These are phyloP conservation scores for Fregata magnificens DNA, from an alignment of 2,113 vertebrate genomes.

Conservation along the genomic window DNA sequence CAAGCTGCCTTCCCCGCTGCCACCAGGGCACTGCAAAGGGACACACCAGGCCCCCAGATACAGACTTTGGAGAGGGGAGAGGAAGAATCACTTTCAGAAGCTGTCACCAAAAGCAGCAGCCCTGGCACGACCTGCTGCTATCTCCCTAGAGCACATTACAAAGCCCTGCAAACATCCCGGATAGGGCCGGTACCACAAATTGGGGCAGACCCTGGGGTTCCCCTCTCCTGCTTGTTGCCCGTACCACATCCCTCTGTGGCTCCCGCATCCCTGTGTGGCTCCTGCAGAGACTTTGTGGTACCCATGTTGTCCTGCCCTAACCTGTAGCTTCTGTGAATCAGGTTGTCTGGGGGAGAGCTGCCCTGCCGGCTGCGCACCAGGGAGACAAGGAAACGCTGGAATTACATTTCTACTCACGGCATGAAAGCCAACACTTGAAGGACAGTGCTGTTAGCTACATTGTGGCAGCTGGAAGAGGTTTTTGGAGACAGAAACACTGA, in stretches of 20 bases:
- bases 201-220: background rate
- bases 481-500: background rate
- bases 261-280: background rate
- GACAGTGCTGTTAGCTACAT: background rate
- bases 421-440: background rate
- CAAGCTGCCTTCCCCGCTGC: background rate
- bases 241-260: background rate
- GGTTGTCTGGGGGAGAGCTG: background rate
- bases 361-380: background rate
- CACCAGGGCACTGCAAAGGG: background rate
- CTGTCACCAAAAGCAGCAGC: background rate
- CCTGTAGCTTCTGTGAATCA: background rate
- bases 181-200: background rate
- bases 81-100: background rate
- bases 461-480: background rate
- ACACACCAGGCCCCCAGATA: background rate
- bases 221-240: background rate
- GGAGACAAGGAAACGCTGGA: background rate
- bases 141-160: accelerated
- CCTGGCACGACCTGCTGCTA: background rate
- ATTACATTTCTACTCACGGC: background rate
- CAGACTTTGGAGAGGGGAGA: background rate
- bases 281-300: too few relatives aligned
- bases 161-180: accelerated
- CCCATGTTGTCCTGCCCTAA: background rate